Evolutionary conservation across 92 coral and sea anemone species (phyloP), one percentile per base, ranked within the genome.

Genomic region (Anthopleura xanthogrammica): DNA sequence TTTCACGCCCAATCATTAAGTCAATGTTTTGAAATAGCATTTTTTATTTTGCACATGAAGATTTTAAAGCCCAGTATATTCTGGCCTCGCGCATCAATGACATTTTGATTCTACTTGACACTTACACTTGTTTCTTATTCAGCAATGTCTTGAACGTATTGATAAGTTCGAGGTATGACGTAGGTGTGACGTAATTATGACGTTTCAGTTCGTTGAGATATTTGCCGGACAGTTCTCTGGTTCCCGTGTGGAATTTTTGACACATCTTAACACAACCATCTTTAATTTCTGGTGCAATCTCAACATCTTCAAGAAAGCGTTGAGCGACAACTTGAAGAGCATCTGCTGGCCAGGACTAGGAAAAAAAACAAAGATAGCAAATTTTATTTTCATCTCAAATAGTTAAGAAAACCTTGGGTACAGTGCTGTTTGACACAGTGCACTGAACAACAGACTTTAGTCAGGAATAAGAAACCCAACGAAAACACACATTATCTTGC

Each of bases 141-240:
- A 97, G 92, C 85, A 97, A 87, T 57, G 89, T 89, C 90, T 97
- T 97, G 90, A 97, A 97, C 20, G 99, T 97, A 84, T 88, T 94
- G 85, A 97, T 97, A 40, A 97, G 95, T 80, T 94, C 99, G 79
- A 97, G 89, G 80, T 97, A 97, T 24, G 99, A 97, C 52, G 99
- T 97, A 5, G 99, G 99, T n/a, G 99, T 97, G 82, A 97, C 99
- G 86, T 96, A 94, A 86, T 96, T 96, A 85, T 96, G 99, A 55
- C 99, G 91, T 76, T 96, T 96, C 81, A 96, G 91, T 60, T 96
- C 98, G 83, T 92, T 92, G 41, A 88, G 91, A 87, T 90, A 96
- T 65, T 77, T 85, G 72, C 85, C 82, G 12, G 99, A 96, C 78
- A 96, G 82, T 1, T 92, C 92, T 52, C 99, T 90, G 12, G 99